Evolutionary conservation across 2,113 vertebrate genomes (phyloP).

Genomic region (Thamnophis sirtalis): DNA sequence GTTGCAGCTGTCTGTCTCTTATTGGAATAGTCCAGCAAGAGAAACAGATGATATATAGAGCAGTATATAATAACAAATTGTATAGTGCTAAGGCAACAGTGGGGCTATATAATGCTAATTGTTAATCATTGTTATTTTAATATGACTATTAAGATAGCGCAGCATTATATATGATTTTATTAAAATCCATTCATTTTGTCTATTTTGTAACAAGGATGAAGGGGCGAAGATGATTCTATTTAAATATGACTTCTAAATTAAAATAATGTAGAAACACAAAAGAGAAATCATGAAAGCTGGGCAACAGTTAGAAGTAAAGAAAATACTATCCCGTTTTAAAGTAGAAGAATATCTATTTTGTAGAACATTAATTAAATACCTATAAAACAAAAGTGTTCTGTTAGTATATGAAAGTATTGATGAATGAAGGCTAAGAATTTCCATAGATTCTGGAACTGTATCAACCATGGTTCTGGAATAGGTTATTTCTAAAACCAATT

Average conservation of each 20-base stretch:
- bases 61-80: slow-evolving; percentile 73
- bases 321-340: not conserved
- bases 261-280: not conserved
- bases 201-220: slow-evolving; percentile 12
- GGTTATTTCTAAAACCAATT: not conserved
- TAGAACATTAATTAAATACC: not conserved
- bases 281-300: not conserved
- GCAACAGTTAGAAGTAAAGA: not conserved
- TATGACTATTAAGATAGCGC: slow-evolving; percentile 53
- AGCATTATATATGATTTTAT: slow-evolving; percentile 41
- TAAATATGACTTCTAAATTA: not conserved
- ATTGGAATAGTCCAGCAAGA: slow-evolving; percentile 66
- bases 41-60: slow-evolving; percentile 77
- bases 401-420: not conserved
- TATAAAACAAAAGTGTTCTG: not conserved
- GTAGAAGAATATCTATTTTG: not conserved
- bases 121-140: slow-evolving; percentile 65
- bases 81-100: slow-evolving; percentile 67
- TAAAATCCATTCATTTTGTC: slow-evolving; percentile 16
- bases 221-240: not conserved
- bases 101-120: slow-evolving; percentile 70
- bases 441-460: not conserved
- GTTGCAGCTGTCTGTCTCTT: slow-evolving; percentile 80
- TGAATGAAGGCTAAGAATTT: not conserved
- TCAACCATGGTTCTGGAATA: not conserved